These are phyloP conservation scores for Himalopsyche japonica DNA, from an alignment of 2,888 invertebrate species.

Conservation along the genomic window DNA sequence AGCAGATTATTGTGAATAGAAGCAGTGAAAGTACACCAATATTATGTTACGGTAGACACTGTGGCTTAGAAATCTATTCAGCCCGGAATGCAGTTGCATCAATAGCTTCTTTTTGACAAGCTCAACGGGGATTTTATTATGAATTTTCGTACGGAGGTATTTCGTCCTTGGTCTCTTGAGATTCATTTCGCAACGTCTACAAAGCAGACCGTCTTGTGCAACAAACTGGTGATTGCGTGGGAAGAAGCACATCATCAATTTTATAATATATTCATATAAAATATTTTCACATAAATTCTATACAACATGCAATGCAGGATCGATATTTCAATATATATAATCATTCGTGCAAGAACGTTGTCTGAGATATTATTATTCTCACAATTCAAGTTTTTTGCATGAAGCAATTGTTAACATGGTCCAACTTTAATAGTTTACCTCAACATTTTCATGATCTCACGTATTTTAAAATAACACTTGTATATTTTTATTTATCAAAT, in stretches of 20 bases:
- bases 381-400: too few relatives aligned
- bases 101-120: neutral
- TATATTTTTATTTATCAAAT: too few relatives aligned
- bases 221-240: neutral
- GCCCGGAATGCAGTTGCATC: neutral
- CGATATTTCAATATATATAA: too few relatives aligned
- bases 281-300: too few relatives aligned
- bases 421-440: too few relatives aligned
- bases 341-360: too few relatives aligned
- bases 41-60: neutral
- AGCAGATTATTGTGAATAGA: slow-evolving; percentile 12
- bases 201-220: neutral
- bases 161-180: neutral
- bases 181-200: neutral
- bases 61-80: neutral
- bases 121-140: neutral
- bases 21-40: neutral
- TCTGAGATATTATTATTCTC: too few relatives aligned
- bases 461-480: too few relatives aligned
- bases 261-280: neutral
- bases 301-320: too few relatives aligned
- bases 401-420: too few relatives aligned
- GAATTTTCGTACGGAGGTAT: neutral
- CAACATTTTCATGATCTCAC: too few relatives aligned
- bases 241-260: neutral